Conservation (phyloP, 2,888 invertebrate genomes). For the Caenorhabditis sp. region DNA sequence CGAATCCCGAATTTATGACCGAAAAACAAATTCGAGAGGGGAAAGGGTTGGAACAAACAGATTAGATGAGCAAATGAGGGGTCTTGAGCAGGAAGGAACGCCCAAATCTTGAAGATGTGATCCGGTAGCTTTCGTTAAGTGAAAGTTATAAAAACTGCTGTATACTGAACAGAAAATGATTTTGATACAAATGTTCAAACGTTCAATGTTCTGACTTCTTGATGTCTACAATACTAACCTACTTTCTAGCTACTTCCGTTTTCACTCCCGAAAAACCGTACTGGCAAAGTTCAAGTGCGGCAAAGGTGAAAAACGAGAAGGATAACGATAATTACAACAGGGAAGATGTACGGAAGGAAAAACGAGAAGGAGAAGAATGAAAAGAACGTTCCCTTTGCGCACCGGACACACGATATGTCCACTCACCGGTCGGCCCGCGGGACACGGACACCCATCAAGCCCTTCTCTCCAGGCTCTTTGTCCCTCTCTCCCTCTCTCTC, state of each 20-base stretch:
- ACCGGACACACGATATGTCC: slow-evolving; percentile 43
- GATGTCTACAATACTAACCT: too few species aligned
- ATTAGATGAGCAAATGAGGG: neutral
- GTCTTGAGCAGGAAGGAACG: too few species aligned
- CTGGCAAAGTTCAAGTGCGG: neutral
- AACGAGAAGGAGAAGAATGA: slow-evolving; percentile 12
- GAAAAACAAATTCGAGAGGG: neutral
- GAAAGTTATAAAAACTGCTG: neutral
- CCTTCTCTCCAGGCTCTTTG: slow-evolving; percentile 6
- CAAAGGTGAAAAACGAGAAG: neutral
- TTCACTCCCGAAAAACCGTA: neutral
- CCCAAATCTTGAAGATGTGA: too few species aligned
- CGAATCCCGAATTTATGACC: slow-evolving; percentile 7
- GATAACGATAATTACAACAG: slow-evolving; percentile 23
- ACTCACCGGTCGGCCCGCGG: slow-evolving; percentile 21
- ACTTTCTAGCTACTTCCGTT: neutral
- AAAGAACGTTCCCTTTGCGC: slow-evolving; percentile 25
- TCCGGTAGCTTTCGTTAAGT: too few species aligned
- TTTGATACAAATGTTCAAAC: too few species aligned
- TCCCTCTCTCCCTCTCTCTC: slow-evolving; percentile 1
- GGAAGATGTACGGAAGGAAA: too few species aligned
- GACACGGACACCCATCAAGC: slow-evolving; percentile 12
- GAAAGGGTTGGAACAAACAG: neutral
- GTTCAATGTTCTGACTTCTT: too few species aligned
- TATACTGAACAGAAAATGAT: neutral